Percentiles rank a stretch among this genome's conserved stretches.
These are phyloP conservation scores for Clamator glandarius DNA, from an alignment of 2,797 vertebrate genomes.

Conservation along the genomic window DNA sequence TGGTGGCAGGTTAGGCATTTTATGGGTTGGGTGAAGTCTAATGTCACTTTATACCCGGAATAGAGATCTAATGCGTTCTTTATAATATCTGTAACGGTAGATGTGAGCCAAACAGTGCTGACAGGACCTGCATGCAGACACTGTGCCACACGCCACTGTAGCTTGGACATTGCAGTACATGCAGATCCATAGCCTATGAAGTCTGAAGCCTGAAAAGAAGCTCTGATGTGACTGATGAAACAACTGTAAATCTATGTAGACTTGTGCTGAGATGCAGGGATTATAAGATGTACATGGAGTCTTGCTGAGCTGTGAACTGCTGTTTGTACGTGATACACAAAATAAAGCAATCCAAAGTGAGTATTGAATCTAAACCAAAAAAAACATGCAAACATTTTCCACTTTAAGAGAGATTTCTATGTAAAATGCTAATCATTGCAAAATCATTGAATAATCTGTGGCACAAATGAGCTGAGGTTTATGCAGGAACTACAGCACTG, in stretches of 20 bases:
- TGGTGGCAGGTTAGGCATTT: neutral
- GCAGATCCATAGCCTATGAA: neutral
- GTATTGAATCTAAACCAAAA: neutral
- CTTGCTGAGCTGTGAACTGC: neutral
- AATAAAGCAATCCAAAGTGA: neutral
- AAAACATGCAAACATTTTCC: neutral
- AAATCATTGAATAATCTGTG: neutral
- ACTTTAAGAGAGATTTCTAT: neutral
- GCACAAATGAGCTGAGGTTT: neutral
- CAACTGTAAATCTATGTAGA: neutral
- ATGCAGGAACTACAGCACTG: neutral
- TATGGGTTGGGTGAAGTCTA: neutral
- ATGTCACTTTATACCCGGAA: neutral
- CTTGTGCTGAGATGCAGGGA: neutral
- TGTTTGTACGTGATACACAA: neutral
- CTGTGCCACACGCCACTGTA: neutral
- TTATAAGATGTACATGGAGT: neutral
- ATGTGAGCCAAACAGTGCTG: neutral
- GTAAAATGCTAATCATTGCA: neutral
- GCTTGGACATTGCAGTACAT: neutral
- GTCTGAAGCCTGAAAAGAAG: neutral
- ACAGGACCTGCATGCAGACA: neutral
- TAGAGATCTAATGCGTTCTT: neutral
- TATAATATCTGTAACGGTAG: neutral
- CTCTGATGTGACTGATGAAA: neutral